These are phyloP conservation scores for Cydia fagiglandana DNA, from an alignment of 1,140 invertebrate species.

Conservation along the genomic window DNA sequence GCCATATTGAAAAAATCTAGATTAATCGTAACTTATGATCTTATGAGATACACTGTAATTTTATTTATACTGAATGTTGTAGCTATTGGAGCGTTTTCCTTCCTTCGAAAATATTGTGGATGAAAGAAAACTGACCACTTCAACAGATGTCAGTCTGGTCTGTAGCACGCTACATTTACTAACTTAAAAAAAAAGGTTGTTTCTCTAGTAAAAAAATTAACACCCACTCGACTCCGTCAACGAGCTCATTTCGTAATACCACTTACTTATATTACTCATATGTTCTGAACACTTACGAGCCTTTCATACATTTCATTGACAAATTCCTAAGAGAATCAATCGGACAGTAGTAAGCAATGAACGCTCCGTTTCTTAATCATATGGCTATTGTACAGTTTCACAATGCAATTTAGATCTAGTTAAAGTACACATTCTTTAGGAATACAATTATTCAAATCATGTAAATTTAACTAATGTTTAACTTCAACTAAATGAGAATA, in stretches of 20 bases:
- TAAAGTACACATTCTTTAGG: conserved; percentile 78
- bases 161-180: conserved; percentile 75
- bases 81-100: conserved; percentile 76
- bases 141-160: conserved; percentile 70
- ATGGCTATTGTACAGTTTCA: conserved; percentile 77
- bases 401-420: conserved; percentile 78
- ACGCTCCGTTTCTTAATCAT: conserved; percentile 73
- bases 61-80: conserved; percentile 67
- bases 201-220: conserved; percentile 73
- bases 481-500: conserved; percentile 71
- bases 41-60: conserved; percentile 78
- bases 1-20: conserved; percentile 79
- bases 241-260: conserved; percentile 71
- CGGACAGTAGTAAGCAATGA: conserved; percentile 61
- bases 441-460: conserved; percentile 74
- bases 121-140: conserved; percentile 78
- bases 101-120: conserved; percentile 77
- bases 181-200: conserved; percentile 71
- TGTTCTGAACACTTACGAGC: conserved; percentile 73
- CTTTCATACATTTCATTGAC: conserved; percentile 70
- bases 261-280: conserved; percentile 74
- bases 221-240: conserved; percentile 71
- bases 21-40: conserved; percentile 77
- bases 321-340: conserved; percentile 62
- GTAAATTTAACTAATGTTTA: conserved; percentile 77